These are phyloP conservation scores for Rhimphoctona megacephalus DNA, from an alignment of 2,888 invertebrate genomes.

Conservation along the genomic window DNA sequence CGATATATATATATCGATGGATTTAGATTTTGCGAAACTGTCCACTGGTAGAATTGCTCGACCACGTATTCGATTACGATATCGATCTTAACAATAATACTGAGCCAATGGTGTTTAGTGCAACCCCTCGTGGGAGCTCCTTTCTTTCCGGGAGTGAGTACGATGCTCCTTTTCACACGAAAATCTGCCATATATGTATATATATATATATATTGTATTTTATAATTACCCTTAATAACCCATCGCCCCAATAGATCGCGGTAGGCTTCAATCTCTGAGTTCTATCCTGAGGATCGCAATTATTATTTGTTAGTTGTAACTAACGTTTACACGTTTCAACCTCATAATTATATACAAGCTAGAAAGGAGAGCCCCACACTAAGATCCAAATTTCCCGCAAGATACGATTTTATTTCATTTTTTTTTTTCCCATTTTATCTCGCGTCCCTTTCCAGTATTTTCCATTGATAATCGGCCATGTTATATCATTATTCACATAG, in stretches of 20 bases:
- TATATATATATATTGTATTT: slow-evolving; percentile 47
- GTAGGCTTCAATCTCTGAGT: slow-evolving; percentile 51
- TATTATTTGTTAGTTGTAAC: slow-evolving; percentile 58
- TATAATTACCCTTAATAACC: slow-evolving; percentile 72
- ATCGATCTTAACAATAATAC: slow-evolving; percentile 65
- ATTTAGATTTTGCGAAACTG: slow-evolving; percentile 10
- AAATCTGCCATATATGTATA: slow-evolving; percentile 14
- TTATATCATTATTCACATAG: neutral
- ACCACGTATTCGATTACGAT: slow-evolving; percentile 69
- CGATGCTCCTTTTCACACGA: slow-evolving; percentile 52
- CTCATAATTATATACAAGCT: slow-evolving; percentile 8
- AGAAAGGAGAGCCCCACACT: slow-evolving; percentile 2
- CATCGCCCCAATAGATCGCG: slow-evolving; percentile 63
- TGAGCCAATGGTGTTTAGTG: slow-evolving; percentile 28
- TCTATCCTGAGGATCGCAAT: slow-evolving; percentile 62
- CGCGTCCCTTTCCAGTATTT: neutral
- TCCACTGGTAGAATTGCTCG: slow-evolving; percentile 30
- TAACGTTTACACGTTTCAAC: slow-evolving; percentile 51
- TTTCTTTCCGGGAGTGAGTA: slow-evolving; percentile 65
- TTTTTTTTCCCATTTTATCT: neutral
- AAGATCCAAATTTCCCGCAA: slow-evolving; percentile 13
- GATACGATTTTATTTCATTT: neutral
- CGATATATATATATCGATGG: neutral
- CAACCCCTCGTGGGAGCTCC: slow-evolving; percentile 42
- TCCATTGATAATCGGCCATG: neutral